Evolutionary conservation across 1,140 invertebrate species (phyloP).

Genomic region (Pseudomyrmex concolor): DNA sequence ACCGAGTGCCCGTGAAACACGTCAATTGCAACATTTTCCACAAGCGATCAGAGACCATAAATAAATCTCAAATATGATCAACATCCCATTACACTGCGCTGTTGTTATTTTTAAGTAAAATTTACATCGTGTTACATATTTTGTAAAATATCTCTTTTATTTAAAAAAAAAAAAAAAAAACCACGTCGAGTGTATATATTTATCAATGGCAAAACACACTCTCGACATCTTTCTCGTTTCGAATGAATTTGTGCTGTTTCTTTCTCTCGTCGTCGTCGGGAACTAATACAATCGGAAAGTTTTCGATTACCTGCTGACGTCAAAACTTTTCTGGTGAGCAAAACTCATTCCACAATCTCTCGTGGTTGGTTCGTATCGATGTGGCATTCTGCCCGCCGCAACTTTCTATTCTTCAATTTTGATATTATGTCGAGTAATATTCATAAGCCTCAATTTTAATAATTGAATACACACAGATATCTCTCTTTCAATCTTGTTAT

Average conservation of each 20-base stretch:
- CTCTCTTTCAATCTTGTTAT: no score
- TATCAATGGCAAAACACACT: not conserved
- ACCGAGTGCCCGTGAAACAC: conserved; percentile 50
- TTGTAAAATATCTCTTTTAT: not conserved
- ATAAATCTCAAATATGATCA: conserved; percentile 34
- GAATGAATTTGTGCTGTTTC: conserved; percentile 32
- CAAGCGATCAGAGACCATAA: conserved; percentile 33
- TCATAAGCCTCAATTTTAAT: conserved; percentile 1
- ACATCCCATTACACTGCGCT: not conserved
- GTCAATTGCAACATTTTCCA: conserved; percentile 62
- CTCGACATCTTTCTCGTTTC: not conserved
- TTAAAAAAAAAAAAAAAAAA: no score
- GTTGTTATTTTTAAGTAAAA: not conserved
- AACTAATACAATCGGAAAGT: conserved; percentile 56
- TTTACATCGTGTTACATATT: not conserved
- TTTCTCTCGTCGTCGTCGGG: not conserved
- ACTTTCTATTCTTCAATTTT: conserved; percentile 37
- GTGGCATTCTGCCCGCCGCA: conserved; percentile 25
- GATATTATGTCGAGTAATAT: conserved; percentile 4
- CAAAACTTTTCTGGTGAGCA: conserved; percentile 41
- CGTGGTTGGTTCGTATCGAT: conserved; percentile 41
- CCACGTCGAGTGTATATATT: conserved; percentile 6
- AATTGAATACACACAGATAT: not conserved
- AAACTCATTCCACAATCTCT: conserved; percentile 40
- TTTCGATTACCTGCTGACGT: conserved; percentile 47